These are phyloP conservation scores for Actinemys pallida DNA, from an alignment of 2,113 vertebrate species.

Conservation along the genomic window DNA sequence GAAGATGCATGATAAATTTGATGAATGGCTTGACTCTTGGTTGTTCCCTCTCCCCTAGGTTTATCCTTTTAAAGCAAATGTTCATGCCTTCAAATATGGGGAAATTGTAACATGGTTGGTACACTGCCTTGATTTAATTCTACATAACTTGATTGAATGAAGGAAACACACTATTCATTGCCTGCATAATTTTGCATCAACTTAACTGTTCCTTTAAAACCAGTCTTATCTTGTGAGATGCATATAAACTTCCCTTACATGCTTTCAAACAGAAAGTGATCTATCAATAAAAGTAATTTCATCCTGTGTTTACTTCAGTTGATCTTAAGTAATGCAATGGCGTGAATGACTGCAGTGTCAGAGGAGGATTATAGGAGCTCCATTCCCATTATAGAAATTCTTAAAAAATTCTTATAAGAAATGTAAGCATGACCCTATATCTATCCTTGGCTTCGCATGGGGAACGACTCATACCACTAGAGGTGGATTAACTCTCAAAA, in stretches of 20 bases:
- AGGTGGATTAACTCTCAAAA: neutral
- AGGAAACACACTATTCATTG: neutral
- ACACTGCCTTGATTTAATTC: neutral
- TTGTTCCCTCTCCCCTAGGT: neutral
- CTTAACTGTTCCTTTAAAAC: neutral
- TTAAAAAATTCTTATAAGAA: neutral
- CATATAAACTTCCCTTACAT: neutral
- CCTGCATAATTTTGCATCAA: neutral
- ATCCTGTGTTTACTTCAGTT: neutral
- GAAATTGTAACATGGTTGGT: neutral
- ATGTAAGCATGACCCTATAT: neutral
- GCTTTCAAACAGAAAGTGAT: neutral
- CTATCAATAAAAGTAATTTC: neutral
- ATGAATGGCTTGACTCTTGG: neutral
- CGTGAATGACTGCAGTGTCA: neutral
- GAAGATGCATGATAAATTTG: neutral
- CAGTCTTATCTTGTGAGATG: neutral
- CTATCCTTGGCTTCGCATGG: neutral
- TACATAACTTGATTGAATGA: neutral
- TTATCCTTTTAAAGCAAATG: neutral
- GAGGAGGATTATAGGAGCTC: neutral
- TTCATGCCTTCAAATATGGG: neutral
- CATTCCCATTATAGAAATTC: neutral
- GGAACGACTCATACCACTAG: neutral
- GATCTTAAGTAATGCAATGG: neutral